These are phyloP conservation scores for Sylvicola fuscatus DNA, from an alignment of 2,888 invertebrate species.

Conservation along the genomic window DNA sequence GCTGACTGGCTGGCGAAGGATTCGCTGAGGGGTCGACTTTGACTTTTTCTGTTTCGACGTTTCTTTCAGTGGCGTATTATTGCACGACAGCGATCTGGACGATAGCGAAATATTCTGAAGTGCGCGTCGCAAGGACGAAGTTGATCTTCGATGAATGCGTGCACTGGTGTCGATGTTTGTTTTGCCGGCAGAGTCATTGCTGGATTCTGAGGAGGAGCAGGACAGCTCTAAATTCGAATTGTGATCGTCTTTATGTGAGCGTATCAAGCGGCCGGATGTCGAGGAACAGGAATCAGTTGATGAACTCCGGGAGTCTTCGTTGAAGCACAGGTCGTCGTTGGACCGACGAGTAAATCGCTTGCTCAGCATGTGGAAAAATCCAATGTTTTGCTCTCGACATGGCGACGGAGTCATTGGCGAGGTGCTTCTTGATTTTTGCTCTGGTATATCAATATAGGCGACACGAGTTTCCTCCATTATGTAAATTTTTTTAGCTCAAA, in stretches of 20 bases:
- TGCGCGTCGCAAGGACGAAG: conserved; percentile 46
- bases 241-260: conserved; percentile 2
- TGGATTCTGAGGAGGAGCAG: conserved; percentile 27
- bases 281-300: conserved; percentile 25
- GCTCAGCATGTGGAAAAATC: conserved; percentile 44
- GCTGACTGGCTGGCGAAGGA: conserved; percentile 53
- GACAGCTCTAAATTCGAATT: conserved; percentile 15
- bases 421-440: conserved; percentile 15
- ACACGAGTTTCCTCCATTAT: conserved; percentile 17
- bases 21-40: conserved; percentile 30
- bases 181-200: conserved; percentile 30
- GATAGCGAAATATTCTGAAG: conserved; percentile 46
- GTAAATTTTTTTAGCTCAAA: neutral
- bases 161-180: conserved; percentile 1
- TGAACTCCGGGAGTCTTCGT: conserved; percentile 27
- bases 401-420: conserved; percentile 31
- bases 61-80: conserved; percentile 24
- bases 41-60: conserved; percentile 7
- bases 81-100: conserved; percentile 41
- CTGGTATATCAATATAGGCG: conserved; percentile 13
- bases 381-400: conserved; percentile 35
- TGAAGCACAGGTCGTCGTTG: conserved; percentile 26
- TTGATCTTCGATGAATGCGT: conserved; percentile 24
- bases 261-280: conserved; percentile 12
- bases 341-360: conserved; percentile 36